Conservation (phyloP, 2,888 invertebrate genomes). For the Aelia acuminata region DNA sequence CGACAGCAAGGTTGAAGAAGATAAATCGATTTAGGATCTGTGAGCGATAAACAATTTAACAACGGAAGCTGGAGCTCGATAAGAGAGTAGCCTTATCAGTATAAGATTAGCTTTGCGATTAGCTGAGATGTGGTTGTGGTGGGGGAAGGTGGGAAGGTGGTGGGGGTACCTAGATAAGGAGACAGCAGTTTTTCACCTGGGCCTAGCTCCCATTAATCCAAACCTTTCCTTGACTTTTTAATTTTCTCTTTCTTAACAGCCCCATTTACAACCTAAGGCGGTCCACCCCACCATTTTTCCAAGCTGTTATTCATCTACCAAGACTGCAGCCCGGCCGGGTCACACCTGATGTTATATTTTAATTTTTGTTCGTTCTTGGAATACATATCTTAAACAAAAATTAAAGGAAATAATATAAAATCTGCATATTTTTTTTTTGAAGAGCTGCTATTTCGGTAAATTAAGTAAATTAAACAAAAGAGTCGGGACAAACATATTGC, state of each 20-base stretch:
- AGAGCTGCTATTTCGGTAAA: too few relatives aligned
- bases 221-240: constrained; percentile 50
- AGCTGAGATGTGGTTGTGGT: background rate
- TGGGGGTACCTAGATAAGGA: background rate
- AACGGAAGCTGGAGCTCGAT: background rate
- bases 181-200: constrained; percentile 47
- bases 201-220: background rate
- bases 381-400: too few relatives aligned
- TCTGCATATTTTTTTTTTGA: too few relatives aligned
- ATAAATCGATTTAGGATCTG: constrained; percentile 4
- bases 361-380: background rate
- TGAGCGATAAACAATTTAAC: background rate
- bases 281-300: constrained; percentile 29
- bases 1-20: background rate
- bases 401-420: background rate
- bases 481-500: too few relatives aligned
- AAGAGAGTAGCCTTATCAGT: background rate
- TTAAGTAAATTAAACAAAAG: too few relatives aligned
- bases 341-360: background rate
- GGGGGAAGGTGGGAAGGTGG: too few relatives aligned
- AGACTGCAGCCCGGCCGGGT: background rate
- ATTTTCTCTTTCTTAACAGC: constrained; percentile 41
- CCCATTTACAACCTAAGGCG: constrained; percentile 51
- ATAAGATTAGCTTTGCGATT: background rate
- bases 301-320: background rate